Percentiles rank a stretch among this genome's conserved stretches.
Conservation (phyloP, 2,888 invertebrate genomes). For the Temnothorax rugatulus region DNA sequence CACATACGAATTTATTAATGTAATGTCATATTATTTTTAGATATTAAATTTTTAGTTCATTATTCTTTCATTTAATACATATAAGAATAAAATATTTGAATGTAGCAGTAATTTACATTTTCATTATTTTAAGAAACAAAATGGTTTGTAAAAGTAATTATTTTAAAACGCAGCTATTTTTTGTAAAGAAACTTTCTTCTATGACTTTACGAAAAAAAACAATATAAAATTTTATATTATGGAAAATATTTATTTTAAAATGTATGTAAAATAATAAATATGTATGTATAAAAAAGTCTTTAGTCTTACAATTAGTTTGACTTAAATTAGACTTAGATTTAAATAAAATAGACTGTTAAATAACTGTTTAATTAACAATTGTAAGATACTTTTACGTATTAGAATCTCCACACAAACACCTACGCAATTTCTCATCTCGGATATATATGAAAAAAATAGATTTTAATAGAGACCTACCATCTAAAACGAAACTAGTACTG, state of each 20-base stretch:
- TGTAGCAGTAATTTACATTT: background rate
- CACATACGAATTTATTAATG: background rate
- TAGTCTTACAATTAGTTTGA: background rate
- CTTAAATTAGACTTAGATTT: too few relatives aligned
- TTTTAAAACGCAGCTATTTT: background rate
- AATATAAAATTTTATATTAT: background rate
- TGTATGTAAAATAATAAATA: background rate
- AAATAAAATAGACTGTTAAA: background rate
- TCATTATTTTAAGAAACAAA: conserved; percentile 5
- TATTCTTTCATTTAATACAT: background rate
- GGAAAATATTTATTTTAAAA: background rate
- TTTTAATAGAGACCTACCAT: background rate
- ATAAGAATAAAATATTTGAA: background rate
- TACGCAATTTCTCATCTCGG: background rate
- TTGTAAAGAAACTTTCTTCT: background rate
- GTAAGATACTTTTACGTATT: background rate
- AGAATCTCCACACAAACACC: background rate
- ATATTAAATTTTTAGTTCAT: background rate
- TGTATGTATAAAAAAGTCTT: background rate
- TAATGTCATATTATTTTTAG: background rate
- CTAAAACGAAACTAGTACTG: background rate
- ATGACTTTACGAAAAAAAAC: background rate
- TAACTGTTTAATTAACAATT: background rate
- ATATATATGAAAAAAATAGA: conserved; percentile 22
- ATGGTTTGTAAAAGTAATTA: background rate